Percentiles rank a stretch among this genome's conserved stretches.
These are phyloP conservation scores for Dasysyrphus albostriatus DNA, from an alignment of 2,888 invertebrate genomes.

Conservation along the genomic window DNA sequence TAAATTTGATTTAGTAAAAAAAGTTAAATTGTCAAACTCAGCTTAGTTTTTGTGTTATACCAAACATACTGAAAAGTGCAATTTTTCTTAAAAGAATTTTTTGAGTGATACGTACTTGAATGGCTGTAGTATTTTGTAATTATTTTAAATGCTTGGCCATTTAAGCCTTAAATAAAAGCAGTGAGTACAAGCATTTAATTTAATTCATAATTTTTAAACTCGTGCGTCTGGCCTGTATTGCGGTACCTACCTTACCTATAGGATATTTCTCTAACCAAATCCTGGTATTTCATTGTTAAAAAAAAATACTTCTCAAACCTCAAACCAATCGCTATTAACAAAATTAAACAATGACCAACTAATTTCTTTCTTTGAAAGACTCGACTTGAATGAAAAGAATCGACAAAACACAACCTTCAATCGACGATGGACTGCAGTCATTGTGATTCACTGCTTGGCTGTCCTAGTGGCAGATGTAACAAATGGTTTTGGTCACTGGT, in stretches of 20 bases:
- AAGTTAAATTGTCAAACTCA: too few relatives aligned
- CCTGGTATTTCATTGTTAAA: constrained; percentile 19
- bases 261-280: background rate
- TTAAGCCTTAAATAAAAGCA: too few relatives aligned
- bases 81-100: too few relatives aligned
- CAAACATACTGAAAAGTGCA: too few relatives aligned
- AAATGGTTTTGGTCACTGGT: constrained; percentile 69
- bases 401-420: background rate
- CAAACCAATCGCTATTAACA: constrained; percentile 18
- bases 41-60: too few relatives aligned
- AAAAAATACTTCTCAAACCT: background rate
- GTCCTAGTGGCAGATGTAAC: constrained; percentile 69
- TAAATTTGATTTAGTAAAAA: too few relatives aligned
- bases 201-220: too few relatives aligned
- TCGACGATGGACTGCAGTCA: constrained; percentile 47
- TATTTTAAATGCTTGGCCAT: too few relatives aligned
- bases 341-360: constrained; percentile 73
- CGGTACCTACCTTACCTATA: background rate
- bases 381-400: constrained; percentile 3
- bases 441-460: constrained; percentile 49
- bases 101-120: too few relatives aligned
- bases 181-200: too few relatives aligned
- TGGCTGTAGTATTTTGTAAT: too few relatives aligned
- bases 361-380: constrained; percentile 44
- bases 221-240: background rate